Conservation (phyloP, 1,140 invertebrate species). For the Lucilia sericata region DNA sequence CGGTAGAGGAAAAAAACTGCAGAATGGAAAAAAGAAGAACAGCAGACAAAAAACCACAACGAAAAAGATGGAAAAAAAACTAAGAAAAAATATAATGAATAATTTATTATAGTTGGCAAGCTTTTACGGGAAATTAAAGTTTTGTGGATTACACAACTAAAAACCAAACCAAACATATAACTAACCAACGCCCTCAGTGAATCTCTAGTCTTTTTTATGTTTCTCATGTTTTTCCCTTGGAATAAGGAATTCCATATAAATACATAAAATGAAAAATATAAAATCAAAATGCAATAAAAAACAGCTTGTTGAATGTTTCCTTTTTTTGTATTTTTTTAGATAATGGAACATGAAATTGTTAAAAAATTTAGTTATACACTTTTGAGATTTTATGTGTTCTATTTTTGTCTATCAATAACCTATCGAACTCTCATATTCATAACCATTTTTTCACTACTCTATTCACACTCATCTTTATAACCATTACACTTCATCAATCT, state of each 20-base stretch:
- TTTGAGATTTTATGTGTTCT: background rate
- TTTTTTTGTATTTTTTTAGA: background rate
- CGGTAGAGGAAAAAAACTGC: background rate
- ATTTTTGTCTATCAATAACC: conserved; percentile 32
- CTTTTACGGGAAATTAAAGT: conserved; percentile 50
- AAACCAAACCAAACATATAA: background rate
- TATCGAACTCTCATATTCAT: background rate
- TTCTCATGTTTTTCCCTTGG: no score
- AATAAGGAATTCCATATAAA: no score
- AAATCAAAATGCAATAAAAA: conserved; percentile 12
- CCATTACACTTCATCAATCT: conserved; percentile 44
- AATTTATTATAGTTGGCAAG: conserved; percentile 50
- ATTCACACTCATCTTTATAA: conserved; percentile 19
- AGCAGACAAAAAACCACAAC: conserved; percentile 18
- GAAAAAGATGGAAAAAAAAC: conserved; percentile 26
- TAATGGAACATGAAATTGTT: conserved; percentile 18
- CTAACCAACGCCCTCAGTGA: background rate
- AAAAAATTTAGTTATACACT: background rate
- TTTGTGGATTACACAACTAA: conserved; percentile 41
- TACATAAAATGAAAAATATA: background rate
- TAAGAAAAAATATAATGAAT: conserved; percentile 46
- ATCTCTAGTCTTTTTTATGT: no score
- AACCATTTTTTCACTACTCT: background rate
- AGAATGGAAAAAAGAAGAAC: background rate
- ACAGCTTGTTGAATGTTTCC: conserved; percentile 30